Evolutionary conservation across 37 sponge, comb jelly and placozoan species (phyloP), one percentile per base, ranked within the genome.

Genomic region (Agelas oroides): DNA sequence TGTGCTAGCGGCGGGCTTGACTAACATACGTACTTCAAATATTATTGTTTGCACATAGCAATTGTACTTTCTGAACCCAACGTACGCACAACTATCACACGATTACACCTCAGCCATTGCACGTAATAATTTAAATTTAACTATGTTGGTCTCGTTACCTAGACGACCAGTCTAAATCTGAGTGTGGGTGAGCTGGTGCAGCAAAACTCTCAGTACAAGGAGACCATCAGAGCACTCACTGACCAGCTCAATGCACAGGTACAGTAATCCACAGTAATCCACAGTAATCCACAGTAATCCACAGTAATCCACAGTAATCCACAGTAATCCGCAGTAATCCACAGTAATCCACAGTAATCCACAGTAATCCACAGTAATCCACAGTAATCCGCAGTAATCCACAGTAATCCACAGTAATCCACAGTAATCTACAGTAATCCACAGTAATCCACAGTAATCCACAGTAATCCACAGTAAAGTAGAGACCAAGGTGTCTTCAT

Each of bases 131-230:
- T 8, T n/a, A n/a, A n/a, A n/a, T n/a, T n/a, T n/a, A n/a, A n/a
- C n/a, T n/a, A n/a, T n/a, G n/a, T n/a, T n/a, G n/a, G n/a, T n/a
- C n/a, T n/a, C 46, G 46, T 46, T 46, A 25, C 32, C 21, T 55
- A 84, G 84, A 76, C 21, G 19, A 75, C 84, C 21, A 61, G 65
- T 32, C 67, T 66, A 5, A 55, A 52, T n/a, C 25, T 75, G 38
- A 39, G 75, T 27, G 27, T 30, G 34, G 53, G 24, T 5, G 23
- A 32, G 6, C 20, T 70, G 14, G 1, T 46, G 1, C 32, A 21
- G 13, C 34, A 73, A 2, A 6, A 73, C 5, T 11, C 38, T 25
- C 39, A 58, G 31, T 61, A 71, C 27, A 36, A 72, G 25, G 55
- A 27, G 18, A 61, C 64, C 18, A 27, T 61, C 18, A 31, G 32